Evolutionary conservation across 2,888 invertebrate genomes (phyloP).

Genomic region (Drosophila infuscata): DNA sequence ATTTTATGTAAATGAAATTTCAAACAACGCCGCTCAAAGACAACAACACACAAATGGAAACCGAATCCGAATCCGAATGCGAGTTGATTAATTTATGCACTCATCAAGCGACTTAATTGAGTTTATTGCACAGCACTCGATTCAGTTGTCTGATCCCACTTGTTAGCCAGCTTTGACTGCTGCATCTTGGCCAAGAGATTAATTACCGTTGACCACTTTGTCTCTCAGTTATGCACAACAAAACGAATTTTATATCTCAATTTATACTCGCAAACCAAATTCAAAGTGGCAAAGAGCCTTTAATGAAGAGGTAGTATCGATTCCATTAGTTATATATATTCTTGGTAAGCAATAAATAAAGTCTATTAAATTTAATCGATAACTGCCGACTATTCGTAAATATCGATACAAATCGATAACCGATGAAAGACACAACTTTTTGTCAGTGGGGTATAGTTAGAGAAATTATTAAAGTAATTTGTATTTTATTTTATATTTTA

Average conservation of each 20-base stretch:
- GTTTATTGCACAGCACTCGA: slow-evolving; percentile 30
- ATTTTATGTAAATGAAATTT: slow-evolving; percentile 78
- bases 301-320: not conserved
- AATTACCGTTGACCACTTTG: slow-evolving; percentile 49
- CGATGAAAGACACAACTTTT: too few relatives aligned
- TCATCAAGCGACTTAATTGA: slow-evolving; percentile 46
- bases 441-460: too few relatives aligned
- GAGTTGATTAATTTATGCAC: slow-evolving; percentile 70
- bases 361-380: not conserved
- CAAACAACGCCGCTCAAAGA: slow-evolving; percentile 10
- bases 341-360: not conserved
- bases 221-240: slow-evolving; percentile 37
- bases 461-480: too few relatives aligned
- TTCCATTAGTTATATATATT: not conserved
- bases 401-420: not conserved
- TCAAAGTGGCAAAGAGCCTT: not conserved
- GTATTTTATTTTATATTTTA: too few relatives aligned
- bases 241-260: not conserved
- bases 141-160: not conserved
- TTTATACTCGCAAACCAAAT: not conserved
- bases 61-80: slow-evolving; percentile 13
- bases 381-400: fast-evolving
- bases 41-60: slow-evolving; percentile 31
- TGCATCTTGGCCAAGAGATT: slow-evolving; percentile 19
- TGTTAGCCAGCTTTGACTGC: not conserved